These are phyloP conservation scores for Platorchestia sp. DNA, from an alignment of 1,140 invertebrate genomes.

Conservation along the genomic window DNA sequence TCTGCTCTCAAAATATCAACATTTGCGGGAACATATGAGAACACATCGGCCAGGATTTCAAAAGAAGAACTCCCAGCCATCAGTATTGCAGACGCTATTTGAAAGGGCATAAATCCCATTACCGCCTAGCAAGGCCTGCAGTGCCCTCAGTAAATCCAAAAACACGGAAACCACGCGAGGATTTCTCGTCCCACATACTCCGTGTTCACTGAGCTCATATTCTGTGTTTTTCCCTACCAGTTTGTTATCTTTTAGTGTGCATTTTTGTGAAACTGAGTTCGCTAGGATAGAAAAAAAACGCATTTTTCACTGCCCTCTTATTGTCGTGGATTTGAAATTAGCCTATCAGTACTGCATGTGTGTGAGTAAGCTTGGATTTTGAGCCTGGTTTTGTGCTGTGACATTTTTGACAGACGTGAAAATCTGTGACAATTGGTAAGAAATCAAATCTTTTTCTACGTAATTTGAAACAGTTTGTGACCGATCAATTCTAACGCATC, in stretches of 20 bases:
- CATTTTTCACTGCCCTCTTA: background rate
- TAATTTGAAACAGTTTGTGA: background rate
- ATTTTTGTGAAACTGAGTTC: background rate
- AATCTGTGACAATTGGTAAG: background rate
- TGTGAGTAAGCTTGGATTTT: background rate
- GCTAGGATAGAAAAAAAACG: background rate
- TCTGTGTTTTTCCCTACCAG: background rate
- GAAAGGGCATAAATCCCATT: slow-evolving; percentile 42
- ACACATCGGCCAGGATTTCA: background rate
- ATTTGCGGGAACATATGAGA: background rate
- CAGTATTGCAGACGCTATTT: slow-evolving; percentile 13
- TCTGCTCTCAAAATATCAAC: background rate
- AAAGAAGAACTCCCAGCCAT: slow-evolving; percentile 22
- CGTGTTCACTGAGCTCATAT: background rate
- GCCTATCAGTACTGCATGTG: background rate
- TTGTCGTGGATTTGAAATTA: background rate
- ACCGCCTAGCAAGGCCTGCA: background rate
- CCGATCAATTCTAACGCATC: background rate
- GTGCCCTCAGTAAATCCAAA: slow-evolving; percentile 25
- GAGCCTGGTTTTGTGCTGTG: background rate
- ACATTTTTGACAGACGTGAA: background rate
- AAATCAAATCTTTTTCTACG: background rate
- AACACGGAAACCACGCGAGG: background rate
- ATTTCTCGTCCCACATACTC: background rate
- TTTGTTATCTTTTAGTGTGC: background rate